phyloP scores from a whole-genome alignment of 2,888 invertebrate species.

The Eurytoma adleriae region DNA sequence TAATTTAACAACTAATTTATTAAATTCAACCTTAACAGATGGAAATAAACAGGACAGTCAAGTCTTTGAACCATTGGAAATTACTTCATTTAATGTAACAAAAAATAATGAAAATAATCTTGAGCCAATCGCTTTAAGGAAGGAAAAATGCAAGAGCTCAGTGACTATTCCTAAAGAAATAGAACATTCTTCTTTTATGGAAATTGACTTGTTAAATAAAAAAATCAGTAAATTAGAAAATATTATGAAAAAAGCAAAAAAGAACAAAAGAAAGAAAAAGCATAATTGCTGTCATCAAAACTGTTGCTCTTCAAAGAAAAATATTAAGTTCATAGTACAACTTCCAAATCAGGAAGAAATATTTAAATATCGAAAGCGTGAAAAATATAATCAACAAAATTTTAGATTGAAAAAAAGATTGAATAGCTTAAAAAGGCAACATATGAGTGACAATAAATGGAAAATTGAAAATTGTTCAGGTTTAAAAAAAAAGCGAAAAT shows the following conservation, averaged over 20 bases:
- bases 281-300: constrained; percentile 17
- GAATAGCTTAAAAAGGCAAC: not conserved
- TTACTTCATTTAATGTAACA: not conserved
- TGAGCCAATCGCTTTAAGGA: not conserved
- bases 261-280: not conserved
- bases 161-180: constrained; percentile 36
- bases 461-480: constrained; percentile 32
- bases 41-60: not conserved
- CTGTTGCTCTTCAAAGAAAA: constrained; percentile 40
- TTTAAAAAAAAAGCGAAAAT: constrained; percentile 4
- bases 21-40: not conserved
- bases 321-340: constrained; percentile 50
- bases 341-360: constrained; percentile 24
- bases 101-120: not conserved
- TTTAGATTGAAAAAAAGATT: constrained; percentile 8
- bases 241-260: constrained; percentile 27
- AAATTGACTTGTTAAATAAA: constrained; percentile 42
- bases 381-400: constrained; percentile 29
- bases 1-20: not conserved
- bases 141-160: not conserved
- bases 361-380: constrained; percentile 29
- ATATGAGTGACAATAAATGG: constrained; percentile 23
- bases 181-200: constrained; percentile 33
- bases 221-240: constrained; percentile 44
- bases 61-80: not conserved